These are phyloP conservation scores for Lipophrys pholis DNA, from an alignment of 2,113 vertebrate genomes.

Conservation along the genomic window DNA sequence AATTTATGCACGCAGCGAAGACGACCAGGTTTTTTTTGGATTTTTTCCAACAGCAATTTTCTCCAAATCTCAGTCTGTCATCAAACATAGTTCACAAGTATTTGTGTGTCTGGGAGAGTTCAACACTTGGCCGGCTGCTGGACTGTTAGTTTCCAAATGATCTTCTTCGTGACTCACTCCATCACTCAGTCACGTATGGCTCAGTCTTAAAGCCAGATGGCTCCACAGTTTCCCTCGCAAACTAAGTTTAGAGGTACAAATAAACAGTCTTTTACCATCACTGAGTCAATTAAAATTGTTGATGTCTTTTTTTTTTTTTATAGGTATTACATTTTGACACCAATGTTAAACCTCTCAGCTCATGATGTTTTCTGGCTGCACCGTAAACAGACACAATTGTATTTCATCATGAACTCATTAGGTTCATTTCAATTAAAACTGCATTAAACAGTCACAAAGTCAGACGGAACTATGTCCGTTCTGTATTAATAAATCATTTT, in stretches of 20 bases:
- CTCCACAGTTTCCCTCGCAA: background rate
- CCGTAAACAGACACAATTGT: too few relatives aligned
- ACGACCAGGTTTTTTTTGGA: background rate
- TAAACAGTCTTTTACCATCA: too few relatives aligned
- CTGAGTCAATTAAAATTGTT: background rate
- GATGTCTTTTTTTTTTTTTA: background rate
- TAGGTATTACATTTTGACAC: background rate
- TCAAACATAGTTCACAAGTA: background rate
- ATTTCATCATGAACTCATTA: too few relatives aligned
- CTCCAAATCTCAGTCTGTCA: background rate
- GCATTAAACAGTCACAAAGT: background rate
- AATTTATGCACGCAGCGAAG: background rate
- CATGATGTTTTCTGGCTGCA: background rate
- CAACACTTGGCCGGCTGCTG: background rate
- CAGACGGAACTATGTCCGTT: background rate
- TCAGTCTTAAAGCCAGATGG: background rate
- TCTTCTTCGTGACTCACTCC: background rate
- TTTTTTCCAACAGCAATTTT: background rate
- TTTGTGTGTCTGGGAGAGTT: background rate
- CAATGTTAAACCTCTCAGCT: background rate
- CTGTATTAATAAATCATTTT: background rate
- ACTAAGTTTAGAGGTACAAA: background rate
- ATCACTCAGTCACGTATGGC: background rate
- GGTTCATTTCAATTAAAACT: background rate
- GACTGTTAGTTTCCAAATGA: background rate